Percentiles rank a stretch among this genome's conserved stretches.
These are phyloP conservation scores for Diadophis punctatus DNA, from an alignment of 2,113 vertebrate species.

Conservation along the genomic window DNA sequence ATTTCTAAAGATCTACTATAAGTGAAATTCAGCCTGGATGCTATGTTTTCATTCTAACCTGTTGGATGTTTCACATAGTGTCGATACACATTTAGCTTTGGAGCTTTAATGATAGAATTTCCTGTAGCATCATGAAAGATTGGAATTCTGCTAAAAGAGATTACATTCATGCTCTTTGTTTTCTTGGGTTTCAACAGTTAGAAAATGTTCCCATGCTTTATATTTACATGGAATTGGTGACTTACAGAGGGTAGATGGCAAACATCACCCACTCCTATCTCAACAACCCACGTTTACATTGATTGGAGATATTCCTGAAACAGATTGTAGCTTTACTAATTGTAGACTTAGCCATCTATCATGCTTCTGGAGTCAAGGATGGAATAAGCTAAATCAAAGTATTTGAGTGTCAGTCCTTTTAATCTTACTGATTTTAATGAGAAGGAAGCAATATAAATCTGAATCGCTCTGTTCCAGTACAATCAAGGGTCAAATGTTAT, in stretches of 20 bases:
- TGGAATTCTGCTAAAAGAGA: not conserved
- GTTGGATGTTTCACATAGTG: not conserved
- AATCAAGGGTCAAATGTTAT: not conserved
- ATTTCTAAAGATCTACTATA: not conserved
- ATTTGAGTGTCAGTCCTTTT: not conserved
- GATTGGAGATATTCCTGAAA: not conserved
- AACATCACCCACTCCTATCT: not conserved
- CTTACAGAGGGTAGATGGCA: not conserved
- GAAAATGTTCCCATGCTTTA: not conserved
- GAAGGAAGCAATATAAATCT: not conserved
- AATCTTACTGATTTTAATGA: not conserved
- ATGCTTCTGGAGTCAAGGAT: not conserved
- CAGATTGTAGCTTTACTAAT: not conserved
- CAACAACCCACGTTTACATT: not conserved
- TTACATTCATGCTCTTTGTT: not conserved
- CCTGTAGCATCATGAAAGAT: conserved; percentile 13
- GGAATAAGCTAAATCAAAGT: not conserved
- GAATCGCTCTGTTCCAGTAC: not conserved
- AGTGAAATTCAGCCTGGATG: not conserved
- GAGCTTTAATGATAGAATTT: conserved; percentile 18
- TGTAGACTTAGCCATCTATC: not conserved
- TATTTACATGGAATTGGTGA: not conserved
- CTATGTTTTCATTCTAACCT: not conserved
- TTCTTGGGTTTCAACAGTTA: not conserved
- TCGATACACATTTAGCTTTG: not conserved